These are phyloP conservation scores for Trimorus sp. DNA, from an alignment of 2,888 invertebrate species.

Conservation along the genomic window DNA sequence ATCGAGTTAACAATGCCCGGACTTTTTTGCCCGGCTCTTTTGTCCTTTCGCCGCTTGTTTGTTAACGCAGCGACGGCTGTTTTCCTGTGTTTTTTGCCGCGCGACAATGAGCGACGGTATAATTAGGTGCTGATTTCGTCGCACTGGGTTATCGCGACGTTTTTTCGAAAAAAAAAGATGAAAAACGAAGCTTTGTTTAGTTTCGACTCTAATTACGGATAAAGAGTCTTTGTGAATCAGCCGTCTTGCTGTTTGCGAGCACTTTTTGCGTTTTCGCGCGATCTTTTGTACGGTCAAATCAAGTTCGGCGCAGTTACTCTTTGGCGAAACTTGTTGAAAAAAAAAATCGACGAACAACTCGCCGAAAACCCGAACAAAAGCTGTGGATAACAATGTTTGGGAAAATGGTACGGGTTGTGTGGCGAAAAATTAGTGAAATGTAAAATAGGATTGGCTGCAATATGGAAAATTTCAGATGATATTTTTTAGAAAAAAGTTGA, in stretches of 20 bases:
- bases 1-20: constrained; percentile 41
- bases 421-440: no score
- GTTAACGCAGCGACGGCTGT: constrained; percentile 27
- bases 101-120: constrained; percentile 4
- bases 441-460: no score
- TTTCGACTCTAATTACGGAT: constrained; percentile 12
- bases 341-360: no score
- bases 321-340: no score
- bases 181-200: not conserved
- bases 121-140: constrained; percentile 33
- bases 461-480: no score
- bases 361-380: no score
- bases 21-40: constrained; percentile 24
- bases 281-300: not conserved
- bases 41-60: constrained; percentile 29
- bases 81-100: constrained; percentile 19
- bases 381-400: no score
- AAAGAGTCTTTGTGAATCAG: constrained; percentile 11
- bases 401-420: no score
- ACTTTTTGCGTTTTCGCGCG: not conserved
- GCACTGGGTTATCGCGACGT: not conserved
- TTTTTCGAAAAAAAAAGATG: not conserved
- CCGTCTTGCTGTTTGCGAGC: constrained; percentile 2
- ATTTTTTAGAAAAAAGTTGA: no score
- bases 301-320: no score